phyloP scores from a whole-genome alignment of 1,140 invertebrate genomes.

The Sycophaga agraensis region DNA sequence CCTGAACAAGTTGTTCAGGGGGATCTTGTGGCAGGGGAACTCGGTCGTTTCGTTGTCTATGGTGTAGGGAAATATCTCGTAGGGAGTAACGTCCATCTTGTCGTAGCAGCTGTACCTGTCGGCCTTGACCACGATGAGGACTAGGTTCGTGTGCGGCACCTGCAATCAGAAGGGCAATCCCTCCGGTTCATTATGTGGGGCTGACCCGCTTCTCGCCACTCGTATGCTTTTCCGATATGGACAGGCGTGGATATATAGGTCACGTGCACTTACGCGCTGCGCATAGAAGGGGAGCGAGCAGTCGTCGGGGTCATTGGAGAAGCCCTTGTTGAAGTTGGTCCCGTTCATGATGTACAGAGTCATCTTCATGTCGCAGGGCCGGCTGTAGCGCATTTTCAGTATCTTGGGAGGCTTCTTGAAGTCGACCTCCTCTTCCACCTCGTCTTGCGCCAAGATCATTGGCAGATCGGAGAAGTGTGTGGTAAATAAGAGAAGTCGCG shows the following conservation, averaged over 20 bases:
- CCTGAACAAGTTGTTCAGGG: conserved; percentile 67
- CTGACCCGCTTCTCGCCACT: no score
- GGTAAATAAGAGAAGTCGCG: conserved; percentile 41
- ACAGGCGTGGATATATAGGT: no score
- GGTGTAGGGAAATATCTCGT: conserved; percentile 46
- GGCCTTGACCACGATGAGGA: conserved; percentile 75
- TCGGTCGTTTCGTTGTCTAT: conserved; percentile 43
- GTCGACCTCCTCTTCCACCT: conserved; percentile 36
- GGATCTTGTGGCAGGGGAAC: conserved; percentile 72
- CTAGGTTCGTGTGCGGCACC: conserved; percentile 77
- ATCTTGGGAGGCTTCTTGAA: conserved; percentile 26
- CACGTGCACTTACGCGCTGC: conserved; percentile 43
- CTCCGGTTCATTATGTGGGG: no score
- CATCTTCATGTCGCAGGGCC: conserved; percentile 67
- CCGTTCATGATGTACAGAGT: conserved; percentile 70
- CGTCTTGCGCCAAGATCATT: conserved; percentile 39
- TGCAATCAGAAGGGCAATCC: no score
- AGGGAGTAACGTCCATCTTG: conserved; percentile 42
- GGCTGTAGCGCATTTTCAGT: conserved; percentile 44
- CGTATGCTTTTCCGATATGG: no score
- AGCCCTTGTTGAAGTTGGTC: conserved; percentile 42
- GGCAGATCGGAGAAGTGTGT: conserved; percentile 45
- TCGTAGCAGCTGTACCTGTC: conserved; percentile 48
- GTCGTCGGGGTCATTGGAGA: conserved; percentile 40
- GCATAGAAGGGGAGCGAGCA: conserved; percentile 45